These are phyloP conservation scores for Molanna angustata DNA, from an alignment of 2,888 invertebrate genomes.

Conservation along the genomic window DNA sequence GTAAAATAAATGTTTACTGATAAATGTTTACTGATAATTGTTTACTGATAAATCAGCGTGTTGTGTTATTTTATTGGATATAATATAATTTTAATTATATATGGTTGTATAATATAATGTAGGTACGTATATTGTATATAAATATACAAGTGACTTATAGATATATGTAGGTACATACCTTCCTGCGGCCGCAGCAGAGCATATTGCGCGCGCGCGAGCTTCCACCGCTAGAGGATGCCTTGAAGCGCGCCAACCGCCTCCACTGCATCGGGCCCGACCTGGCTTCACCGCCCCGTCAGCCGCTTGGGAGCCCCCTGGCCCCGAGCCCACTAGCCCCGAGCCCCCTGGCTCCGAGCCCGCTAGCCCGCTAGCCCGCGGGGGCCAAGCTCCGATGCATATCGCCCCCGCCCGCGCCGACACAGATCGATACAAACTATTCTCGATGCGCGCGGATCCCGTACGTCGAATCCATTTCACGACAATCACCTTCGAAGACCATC, in stretches of 20 bases:
- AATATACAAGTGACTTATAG: no score
- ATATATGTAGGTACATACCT: no score
- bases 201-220: slow-evolving; percentile 78
- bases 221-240: slow-evolving; percentile 63
- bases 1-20: no score
- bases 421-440: slow-evolving; percentile 15
- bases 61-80: no score
- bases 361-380: slow-evolving; percentile 2
- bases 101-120: no score
- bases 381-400: neutral
- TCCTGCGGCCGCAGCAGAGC: slow-evolving; percentile 94
- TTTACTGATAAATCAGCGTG: no score
- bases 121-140: no score
- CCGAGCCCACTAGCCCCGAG: slow-evolving; percentile 39
- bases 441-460: slow-evolving; percentile 5
- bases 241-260: slow-evolving; percentile 79
- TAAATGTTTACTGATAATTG: no score
- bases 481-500: no score
- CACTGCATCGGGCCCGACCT: slow-evolving; percentile 75
- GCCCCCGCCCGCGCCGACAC: neutral
- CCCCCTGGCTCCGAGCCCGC: slow-evolving; percentile 10
- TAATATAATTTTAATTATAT: no score
- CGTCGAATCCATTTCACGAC: neutral
- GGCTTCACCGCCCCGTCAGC: slow-evolving; percentile 35
- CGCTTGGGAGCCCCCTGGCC: slow-evolving; percentile 50